Base-by-base conservation (phyloP, 2,797 vertebrate genomes). In the Spea hammondii region DNA sequence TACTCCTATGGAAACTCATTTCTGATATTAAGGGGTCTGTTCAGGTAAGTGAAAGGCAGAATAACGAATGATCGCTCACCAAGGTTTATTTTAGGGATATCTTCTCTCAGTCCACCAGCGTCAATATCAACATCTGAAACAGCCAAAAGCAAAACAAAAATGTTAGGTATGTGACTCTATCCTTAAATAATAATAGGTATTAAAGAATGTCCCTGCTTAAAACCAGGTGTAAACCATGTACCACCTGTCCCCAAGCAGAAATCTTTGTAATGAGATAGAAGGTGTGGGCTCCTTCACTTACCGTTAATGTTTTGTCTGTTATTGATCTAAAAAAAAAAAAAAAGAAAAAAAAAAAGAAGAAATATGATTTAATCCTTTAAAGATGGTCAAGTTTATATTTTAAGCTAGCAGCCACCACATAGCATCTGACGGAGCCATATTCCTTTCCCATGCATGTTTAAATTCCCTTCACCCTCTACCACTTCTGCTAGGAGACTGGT, bases 31-130 rank as follows among this genome's bases (percentile, higher is more conserved):
- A 60, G 9, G 49, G 32, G 51, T 64, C 13, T 1, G 8, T 32
- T 14, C 13, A 44, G 10, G 6, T 7, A 7, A 64, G 14, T 9
- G 11, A 5, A 9, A 5, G n/a, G 5, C 5, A 13, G 0, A n/a
- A 65, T 3, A 0, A 4, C 45, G 6, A 17, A 49, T 73, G n/a
- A 12, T 32, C 79, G 86, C 90, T 82, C 84, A 98, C 95, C 94
- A 86, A 88, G 86, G 69, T 98, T 98, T 82, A 98, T 95, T 5
- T 95, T 90, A 72, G 87, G 89, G 85, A 98, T 96, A 82, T 95
- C 95, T 48, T 92, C 92, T 75, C 86, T 87, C 69, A 90, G 83
- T 83, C 95, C 92, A 49, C 88, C 91, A 72, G 82, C 85, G 57
- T 92, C 90, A 79, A 70, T 83, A 82, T 90, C 79, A 49, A 80